Evolutionary conservation across 2,113 vertebrate genomes (phyloP), one percentile per base, ranked within the genome.

Genomic region (Gallinago jamesoni): DNA sequence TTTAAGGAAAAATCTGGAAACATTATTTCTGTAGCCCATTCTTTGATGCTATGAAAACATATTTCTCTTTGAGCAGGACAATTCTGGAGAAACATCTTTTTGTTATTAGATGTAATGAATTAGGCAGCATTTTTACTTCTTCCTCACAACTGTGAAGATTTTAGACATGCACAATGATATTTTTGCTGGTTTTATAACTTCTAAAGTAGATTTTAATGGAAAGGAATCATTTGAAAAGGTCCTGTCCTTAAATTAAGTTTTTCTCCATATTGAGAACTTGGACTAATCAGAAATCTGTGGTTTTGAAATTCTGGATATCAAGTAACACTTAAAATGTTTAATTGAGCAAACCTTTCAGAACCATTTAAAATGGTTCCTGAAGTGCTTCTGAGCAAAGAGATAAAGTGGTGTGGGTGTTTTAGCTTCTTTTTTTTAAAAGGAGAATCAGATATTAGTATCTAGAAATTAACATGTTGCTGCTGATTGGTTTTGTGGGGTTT

Each of bases 121-220:
- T 74, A 41, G n/a, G 43, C 31, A 77, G 28, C 43, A 25, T 45
- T 88, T 70, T 87, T 76, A 30, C 31, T 91, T 39, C 14, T 27
- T 78, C 20, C 35, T 91, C 12, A 41, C 23, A 56, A 78, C 3
- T 20, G 7, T 78, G 52, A 67, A 20, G 20, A 53, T 47, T 59
- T 75, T 48, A 30, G 39, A 70, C 0, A 2, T 1, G 6, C 7
- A 8, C 0, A 0, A 7, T 2, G 6, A 41, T 11, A 5, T 35
- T 67, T 53, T 75, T 27, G 9, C 14, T 77, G 37, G 4, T 11
- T 82, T 90, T 72, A 5, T 89, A 39, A 57, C 60, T 87, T 94
- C 14, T 33, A 48, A 64, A 82, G 35, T 39, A 35, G 31, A 56
- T 72, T 86, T 60, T 82, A 87, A n/a, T 63, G 70, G 56, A 27